These are phyloP conservation scores for Micromesistius poutassou DNA, from an alignment of 2,797 vertebrate genomes.

Conservation along the genomic window DNA sequence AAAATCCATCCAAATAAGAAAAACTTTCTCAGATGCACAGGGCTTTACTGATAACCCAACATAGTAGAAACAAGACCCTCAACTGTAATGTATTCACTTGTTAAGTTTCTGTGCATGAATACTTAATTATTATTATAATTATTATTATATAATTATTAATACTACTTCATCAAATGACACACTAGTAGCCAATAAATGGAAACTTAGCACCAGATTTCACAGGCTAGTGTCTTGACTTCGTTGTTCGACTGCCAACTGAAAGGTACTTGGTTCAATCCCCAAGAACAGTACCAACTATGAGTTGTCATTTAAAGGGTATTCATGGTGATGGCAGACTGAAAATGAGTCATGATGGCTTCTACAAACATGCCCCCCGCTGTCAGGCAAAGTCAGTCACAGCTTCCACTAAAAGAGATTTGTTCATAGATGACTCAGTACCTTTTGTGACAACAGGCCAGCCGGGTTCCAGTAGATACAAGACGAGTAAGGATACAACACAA, in stretches of 20 bases:
- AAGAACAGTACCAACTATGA: not conserved
- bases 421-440: not conserved
- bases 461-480: not conserved
- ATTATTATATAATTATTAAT: too few relatives aligned
- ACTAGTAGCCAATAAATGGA: not conserved
- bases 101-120: not conserved
- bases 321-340: not conserved
- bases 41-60: not conserved
- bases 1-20: conserved; percentile 17
- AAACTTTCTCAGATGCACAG: not conserved
- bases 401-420: not conserved
- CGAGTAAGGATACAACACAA: not conserved
- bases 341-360: not conserved
- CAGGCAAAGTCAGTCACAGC: not conserved
- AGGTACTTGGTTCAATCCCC: not conserved
- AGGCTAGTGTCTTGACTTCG: not conserved
- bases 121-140: too few relatives aligned
- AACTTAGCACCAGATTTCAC: not conserved
- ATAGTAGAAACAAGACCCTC: not conserved
- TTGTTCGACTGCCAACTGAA: not conserved
- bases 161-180: not conserved
- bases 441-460: not conserved
- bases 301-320: not conserved
- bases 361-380: not conserved
- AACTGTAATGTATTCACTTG: not conserved